phyloP scores from a whole-genome alignment of 2,113 vertebrate species.

The Aspidoscelis tigris region DNA sequence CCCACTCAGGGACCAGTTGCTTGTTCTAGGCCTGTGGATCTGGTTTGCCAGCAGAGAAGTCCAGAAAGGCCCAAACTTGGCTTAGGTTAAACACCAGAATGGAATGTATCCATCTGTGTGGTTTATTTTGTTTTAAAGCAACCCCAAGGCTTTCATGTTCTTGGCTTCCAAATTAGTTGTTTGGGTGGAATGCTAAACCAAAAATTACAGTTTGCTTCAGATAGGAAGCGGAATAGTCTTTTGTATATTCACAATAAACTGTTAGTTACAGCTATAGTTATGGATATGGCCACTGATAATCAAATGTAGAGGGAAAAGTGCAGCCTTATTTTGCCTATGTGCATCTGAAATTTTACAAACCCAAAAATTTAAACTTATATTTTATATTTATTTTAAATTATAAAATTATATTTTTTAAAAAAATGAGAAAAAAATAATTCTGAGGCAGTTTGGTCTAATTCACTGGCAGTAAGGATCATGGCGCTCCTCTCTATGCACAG shows the following conservation, averaged over 20 bases:
- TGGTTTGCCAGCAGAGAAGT: too few species aligned
- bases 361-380: too few species aligned
- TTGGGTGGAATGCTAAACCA: not conserved
- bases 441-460: too few species aligned
- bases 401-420: too few species aligned
- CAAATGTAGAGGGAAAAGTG: not conserved
- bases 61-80: too few species aligned
- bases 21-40: too few species aligned
- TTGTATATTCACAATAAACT: not conserved
- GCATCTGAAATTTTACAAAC: too few species aligned
- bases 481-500: not conserved
- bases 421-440: not conserved
- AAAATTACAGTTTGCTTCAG: not conserved
- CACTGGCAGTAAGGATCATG: not conserved
- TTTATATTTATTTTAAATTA: too few species aligned
- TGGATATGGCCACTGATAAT: not conserved
- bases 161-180: not conserved
- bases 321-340: not conserved
- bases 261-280: not conserved
- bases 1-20: too few species aligned
- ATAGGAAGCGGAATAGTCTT: not conserved
- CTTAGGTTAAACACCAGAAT: too few species aligned
- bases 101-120: too few species aligned
- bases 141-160: not conserved
- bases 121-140: not conserved